phyloP scores from a whole-genome alignment of 2,797 vertebrate genomes.

The Antrozous pallidus region DNA sequence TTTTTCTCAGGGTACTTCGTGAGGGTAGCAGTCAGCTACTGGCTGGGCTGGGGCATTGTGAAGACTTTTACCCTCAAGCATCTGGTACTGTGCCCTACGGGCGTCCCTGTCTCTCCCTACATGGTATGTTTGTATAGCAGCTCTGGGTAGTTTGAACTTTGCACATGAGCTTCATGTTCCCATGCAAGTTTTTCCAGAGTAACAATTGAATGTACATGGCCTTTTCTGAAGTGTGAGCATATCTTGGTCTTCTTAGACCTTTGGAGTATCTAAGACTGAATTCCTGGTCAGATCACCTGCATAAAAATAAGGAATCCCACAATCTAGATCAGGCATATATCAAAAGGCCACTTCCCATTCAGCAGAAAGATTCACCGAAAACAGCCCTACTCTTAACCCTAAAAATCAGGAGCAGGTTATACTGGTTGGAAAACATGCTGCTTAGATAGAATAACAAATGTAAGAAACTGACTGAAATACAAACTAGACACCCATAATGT shows the following conservation, averaged over 20 bases:
- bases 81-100: neutral
- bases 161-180: neutral
- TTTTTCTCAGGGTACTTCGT: neutral
- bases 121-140: neutral
- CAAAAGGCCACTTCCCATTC: neutral
- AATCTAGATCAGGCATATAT: neutral
- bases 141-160: neutral
- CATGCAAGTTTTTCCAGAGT: neutral
- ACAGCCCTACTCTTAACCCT: neutral
- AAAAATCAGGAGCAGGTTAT: neutral
- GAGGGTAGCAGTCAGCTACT: neutral
- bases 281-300: neutral
- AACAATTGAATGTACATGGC: neutral
- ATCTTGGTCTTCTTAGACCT: neutral
- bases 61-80: neutral
- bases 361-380: neutral
- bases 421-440: neutral
- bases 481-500: neutral
- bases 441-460: neutral
- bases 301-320: neutral
- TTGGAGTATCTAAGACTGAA: neutral
- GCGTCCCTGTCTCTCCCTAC: neutral
- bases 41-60: neutral
- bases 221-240: neutral
- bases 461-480: neutral